Evolutionary conservation across 2,888 invertebrate species (phyloP).

Genomic region (Aleiodes testaceus): DNA sequence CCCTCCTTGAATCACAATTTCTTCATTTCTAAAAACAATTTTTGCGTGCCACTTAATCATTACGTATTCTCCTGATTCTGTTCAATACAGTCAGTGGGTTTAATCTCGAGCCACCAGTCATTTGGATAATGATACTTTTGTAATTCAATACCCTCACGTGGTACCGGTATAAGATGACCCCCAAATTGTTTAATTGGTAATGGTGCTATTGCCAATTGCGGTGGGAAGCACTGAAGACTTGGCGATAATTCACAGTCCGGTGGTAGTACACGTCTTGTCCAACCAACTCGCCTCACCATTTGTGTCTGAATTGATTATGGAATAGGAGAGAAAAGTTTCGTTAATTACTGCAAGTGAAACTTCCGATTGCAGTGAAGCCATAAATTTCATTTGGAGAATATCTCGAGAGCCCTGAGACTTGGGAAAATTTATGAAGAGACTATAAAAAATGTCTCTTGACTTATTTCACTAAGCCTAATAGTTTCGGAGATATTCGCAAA

Average conservation of each 20-base stretch:
- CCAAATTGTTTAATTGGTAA: conserved; percentile 74
- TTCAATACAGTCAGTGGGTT: conserved; percentile 71
- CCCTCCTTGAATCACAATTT: too few species aligned
- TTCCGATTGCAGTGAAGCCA: too few species aligned
- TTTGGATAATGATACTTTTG: conserved; percentile 77
- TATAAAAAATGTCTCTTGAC: too few species aligned
- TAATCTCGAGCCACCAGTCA: conserved; percentile 76
- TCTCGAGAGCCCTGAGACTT: too few species aligned
- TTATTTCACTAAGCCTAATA: too few species aligned
- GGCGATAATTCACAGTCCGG: conserved; percentile 75
- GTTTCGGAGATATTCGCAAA: too few species aligned
- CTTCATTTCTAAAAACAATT: background rate
- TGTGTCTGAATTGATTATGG: conserved; percentile 62
- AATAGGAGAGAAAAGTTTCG: too few species aligned
- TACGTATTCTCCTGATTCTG: conserved; percentile 57
- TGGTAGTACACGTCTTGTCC: conserved; percentile 75
- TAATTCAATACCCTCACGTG: conserved; percentile 76
- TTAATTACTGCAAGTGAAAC: too few species aligned
- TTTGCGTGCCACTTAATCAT: conserved; percentile 37
- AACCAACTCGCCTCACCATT: conserved; percentile 75
- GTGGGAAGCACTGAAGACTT: conserved; percentile 75
- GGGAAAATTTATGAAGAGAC: too few species aligned
- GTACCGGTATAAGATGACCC: conserved; percentile 74
- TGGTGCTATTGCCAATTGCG: conserved; percentile 73
- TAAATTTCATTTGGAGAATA: too few species aligned